These are phyloP conservation scores for Oxyscelio sp. DNA, from an alignment of 2,888 invertebrate species.

Conservation along the genomic window DNA sequence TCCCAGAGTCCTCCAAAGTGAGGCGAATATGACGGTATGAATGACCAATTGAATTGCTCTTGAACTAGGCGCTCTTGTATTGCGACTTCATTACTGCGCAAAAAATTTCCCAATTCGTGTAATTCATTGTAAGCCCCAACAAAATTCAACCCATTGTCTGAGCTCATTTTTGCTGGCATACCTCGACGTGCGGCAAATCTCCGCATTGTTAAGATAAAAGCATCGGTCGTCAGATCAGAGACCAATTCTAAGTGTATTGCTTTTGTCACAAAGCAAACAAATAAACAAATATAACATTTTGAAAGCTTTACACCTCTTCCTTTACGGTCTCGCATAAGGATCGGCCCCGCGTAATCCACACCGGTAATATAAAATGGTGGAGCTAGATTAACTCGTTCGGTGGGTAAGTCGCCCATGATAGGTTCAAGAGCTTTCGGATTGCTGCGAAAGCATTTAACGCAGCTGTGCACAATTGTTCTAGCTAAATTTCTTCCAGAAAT, in stretches of 20 bases:
- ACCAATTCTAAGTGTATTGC: constrained; percentile 77
- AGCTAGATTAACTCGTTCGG: too few relatives aligned
- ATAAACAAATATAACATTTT: too few relatives aligned
- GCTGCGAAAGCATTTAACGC: too few relatives aligned
- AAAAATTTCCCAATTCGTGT: neutral
- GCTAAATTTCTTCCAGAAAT: too few relatives aligned
- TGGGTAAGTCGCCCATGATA: too few relatives aligned
- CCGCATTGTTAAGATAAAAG: constrained; percentile 63
- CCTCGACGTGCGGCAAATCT: constrained; percentile 54
- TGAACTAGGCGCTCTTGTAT: neutral
- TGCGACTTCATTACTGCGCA: neutral
- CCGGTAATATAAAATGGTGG: too few relatives aligned
- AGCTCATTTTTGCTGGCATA: neutral
- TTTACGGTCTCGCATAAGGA: too few relatives aligned
- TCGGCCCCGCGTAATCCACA: too few relatives aligned
- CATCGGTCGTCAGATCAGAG: constrained; percentile 59
- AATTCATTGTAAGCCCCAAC: neutral
- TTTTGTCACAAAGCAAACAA: constrained; percentile 74
- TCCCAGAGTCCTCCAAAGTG: constrained; percentile 74
- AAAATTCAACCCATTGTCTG: neutral
- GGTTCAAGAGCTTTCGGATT: too few relatives aligned
- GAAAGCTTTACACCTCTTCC: too few relatives aligned
- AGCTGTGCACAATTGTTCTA: too few relatives aligned
- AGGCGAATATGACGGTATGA: constrained; percentile 48
- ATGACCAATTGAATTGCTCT: constrained; percentile 12